Conservation (phyloP, 2,888 invertebrate species). For the Alitta virens region DNA sequence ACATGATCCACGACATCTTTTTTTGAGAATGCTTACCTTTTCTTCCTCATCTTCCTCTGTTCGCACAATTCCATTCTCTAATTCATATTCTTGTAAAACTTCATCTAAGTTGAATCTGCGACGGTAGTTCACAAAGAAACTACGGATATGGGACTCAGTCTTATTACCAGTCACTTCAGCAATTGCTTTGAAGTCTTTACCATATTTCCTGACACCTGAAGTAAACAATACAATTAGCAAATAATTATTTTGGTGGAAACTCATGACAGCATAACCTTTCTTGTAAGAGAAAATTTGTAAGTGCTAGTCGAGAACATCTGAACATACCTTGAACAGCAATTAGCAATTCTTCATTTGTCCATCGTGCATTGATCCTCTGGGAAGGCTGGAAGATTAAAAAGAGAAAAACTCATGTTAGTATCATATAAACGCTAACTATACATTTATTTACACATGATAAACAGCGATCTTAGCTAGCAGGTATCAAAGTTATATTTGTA, state of each 20-base stretch:
- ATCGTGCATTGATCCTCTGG: slow-evolving; percentile 58
- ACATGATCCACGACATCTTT: too few species aligned
- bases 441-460: slow-evolving; percentile 68
- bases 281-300: too few species aligned
- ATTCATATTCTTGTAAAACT: slow-evolving; percentile 69
- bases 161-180: slow-evolving; percentile 94
- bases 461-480: neutral
- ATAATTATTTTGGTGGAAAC: neutral
- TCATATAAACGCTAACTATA: neutral
- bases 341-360: slow-evolving; percentile 89
- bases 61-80: slow-evolving; percentile 30
- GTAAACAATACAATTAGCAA: slow-evolving; percentile 42
- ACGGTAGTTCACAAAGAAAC: slow-evolving; percentile 88
- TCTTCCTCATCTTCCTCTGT: slow-evolving; percentile 7
- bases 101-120: slow-evolving; percentile 82
- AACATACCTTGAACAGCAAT: slow-evolving; percentile 90
- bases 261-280: neutral
- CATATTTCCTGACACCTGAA: slow-evolving; percentile 66
- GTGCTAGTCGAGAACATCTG: too few species aligned
- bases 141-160: slow-evolving; percentile 86
- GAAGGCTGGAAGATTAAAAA: slow-evolving; percentile 36
- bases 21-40: neutral
- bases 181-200: slow-evolving; percentile 86
- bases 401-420: too few species aligned
- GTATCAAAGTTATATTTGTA: slow-evolving; percentile 25